These are phyloP conservation scores for Nibea albiflora DNA, from an alignment of 2,113 vertebrate species.

Conservation along the genomic window DNA sequence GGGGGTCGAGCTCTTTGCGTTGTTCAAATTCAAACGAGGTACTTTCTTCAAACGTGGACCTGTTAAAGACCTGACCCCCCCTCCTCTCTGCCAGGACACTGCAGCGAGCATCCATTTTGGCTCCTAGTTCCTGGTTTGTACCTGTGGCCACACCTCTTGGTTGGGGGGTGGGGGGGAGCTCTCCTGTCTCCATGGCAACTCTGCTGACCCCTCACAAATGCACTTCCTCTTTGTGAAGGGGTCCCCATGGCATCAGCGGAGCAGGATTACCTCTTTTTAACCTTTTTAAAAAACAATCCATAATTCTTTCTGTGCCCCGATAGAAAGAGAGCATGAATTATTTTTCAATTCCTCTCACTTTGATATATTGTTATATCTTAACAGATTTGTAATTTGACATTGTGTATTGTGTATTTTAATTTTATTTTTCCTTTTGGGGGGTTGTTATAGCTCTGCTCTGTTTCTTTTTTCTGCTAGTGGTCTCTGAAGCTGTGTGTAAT, in stretches of 20 bases:
- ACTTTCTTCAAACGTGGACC: slow-evolving; percentile 80
- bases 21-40: slow-evolving; percentile 86
- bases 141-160: slow-evolving; percentile 61
- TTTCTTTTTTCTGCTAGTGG: slow-evolving; percentile 78
- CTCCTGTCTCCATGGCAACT: slow-evolving; percentile 66
- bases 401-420: slow-evolving; percentile 82
- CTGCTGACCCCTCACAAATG: slow-evolving; percentile 66
- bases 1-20: slow-evolving; percentile 61
- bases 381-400: slow-evolving; percentile 85
- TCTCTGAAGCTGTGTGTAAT: slow-evolving; percentile 85
- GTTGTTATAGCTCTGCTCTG: slow-evolving; percentile 80
- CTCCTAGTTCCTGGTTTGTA: slow-evolving; percentile 66
- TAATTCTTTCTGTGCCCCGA: slow-evolving; percentile 77
- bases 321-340: slow-evolving; percentile 82
- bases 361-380: slow-evolving; percentile 84
- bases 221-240: slow-evolving; percentile 74
- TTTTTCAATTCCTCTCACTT: slow-evolving; percentile 83
- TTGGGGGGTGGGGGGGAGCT: slow-evolving; percentile 15
- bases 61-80: slow-evolving; percentile 64
- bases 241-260: slow-evolving; percentile 64
- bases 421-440: slow-evolving; percentile 73
- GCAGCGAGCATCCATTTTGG: slow-evolving; percentile 53
- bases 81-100: slow-evolving; percentile 39
- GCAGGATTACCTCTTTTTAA: slow-evolving; percentile 84
- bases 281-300: slow-evolving; percentile 70